Base-by-base conservation (phyloP, 1,140 invertebrate species). In the Brachionus koreanus region DNA sequence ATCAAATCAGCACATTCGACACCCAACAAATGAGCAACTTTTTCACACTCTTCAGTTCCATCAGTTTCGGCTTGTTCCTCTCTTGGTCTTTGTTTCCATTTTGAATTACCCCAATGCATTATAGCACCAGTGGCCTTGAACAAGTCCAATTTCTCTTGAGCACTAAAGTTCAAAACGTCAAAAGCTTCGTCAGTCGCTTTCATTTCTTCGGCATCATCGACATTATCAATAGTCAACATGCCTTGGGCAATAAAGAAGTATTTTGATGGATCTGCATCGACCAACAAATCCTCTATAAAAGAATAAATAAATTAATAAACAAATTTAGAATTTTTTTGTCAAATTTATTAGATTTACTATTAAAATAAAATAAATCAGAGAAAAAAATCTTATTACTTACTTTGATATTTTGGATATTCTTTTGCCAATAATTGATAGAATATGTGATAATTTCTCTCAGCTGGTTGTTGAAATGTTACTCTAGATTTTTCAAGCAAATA, bases 391-490 rank as follows among this genome's bases (percentile, higher is more conserved):
- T 19, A 3, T 29, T 29, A 2, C 29, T 84, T 85, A 88, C 87
- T 87, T 12, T 84, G 82, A 69, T 85, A 72, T n/a, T 84, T 92
- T 46, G 91, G 85, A 52, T 97, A 93, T 84, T 93, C 91, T 84
- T 94, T 94, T 86, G 97, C 98, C 94, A 98, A 96, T 87, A 99
- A 93, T 89, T 99, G 98, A 92, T 99, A 99, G 94, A 99, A 99
- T 89, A 99, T 99, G 90, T 99, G 98, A 92, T 99, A 99, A 85
- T 97, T 99, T 90, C 98, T 93, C 91, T 99, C 98, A 97, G 91
- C 84, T 61, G 83, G 87, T 88, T 98, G 96, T 91, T 99, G 97
- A 87, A 96, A 98, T 90, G 98, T 99, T 90, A 99, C 97, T 94
- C 98, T 95, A 89, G 98, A 98, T 90, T 99, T 99, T 91, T 99